Base-by-base conservation (phyloP, 2,888 invertebrate genomes). In the Sussaba pulchella region DNA sequence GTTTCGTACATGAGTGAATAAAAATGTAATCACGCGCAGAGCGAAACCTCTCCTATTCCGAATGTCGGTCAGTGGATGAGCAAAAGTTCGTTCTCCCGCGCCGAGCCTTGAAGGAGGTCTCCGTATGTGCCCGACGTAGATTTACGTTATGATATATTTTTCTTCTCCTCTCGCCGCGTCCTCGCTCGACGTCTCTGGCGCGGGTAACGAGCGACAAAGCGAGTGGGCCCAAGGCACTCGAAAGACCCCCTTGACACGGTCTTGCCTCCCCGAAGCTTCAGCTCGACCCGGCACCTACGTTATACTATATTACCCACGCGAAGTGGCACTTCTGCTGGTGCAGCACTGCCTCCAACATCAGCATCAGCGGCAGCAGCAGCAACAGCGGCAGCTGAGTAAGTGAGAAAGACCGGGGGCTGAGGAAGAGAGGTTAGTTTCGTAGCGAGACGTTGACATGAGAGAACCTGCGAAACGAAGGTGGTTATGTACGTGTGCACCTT, bases 241-340 rank as follows among this genome's bases (percentile, higher is more conserved):
- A 81, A 81, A 71, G 63, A 41, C 45, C 59, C 83, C 73, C 85
- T 86, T 85, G 86, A 86, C 86, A 83, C 85, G 77, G 61, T 74
- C 73, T 79, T 81, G 80, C 81, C 81, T 81, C 83, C 81, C 78
- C 73, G 78, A 81, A 85, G 83, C 83, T 82, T 61, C 17, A 17
- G 14, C 41, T 19, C 59, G 43, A 52, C 54, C 45, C 74, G 70
- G 47, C 81, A 72, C 72, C 77, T 64, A 76, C 80, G 50, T 39
- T 75, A 52, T 70, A 74, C 64, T 24, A 61, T 41, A 61, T 74
- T 59, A 59, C 74, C 67, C 59, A 70, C 61, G 61, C 78, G 70
- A 57, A 73, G 81, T 81, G 64, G 64, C 47, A 59, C 81, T 81
- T 70, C 70, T 57, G 36, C 61, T 41, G 45, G 31, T 67, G 57